Evolutionary conservation across 2,888 invertebrate genomes (phyloP).

Genomic region (Ophion slaviceki): DNA sequence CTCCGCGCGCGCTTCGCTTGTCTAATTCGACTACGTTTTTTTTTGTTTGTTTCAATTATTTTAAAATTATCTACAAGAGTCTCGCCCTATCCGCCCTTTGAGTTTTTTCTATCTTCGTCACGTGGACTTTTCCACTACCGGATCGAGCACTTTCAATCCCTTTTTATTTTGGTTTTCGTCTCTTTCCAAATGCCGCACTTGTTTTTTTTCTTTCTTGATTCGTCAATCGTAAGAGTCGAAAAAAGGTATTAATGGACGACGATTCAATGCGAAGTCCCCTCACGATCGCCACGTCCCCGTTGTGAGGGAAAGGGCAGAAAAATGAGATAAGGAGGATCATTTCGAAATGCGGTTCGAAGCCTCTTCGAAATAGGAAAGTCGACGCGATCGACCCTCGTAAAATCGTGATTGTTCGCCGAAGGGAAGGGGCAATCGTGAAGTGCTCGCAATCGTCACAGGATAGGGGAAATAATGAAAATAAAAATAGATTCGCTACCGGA

Average conservation of each 20-base stretch:
- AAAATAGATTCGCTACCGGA: not conserved
- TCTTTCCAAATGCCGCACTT: constrained; percentile 15
- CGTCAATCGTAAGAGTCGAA: constrained; percentile 25
- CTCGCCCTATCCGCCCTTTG: constrained; percentile 27
- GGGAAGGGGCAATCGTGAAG: constrained; percentile 22
- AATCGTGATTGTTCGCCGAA: constrained; percentile 47
- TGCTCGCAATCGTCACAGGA: constrained; percentile 1
- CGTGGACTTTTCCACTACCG: constrained; percentile 34
- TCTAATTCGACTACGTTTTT: constrained; percentile 37
- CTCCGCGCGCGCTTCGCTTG: constrained; percentile 7
- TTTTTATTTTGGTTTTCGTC: constrained; percentile 4
- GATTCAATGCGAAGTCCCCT: constrained; percentile 9
- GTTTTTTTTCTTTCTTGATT: constrained; percentile 17
- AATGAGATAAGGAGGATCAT: constrained; percentile 21
- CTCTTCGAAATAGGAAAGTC: constrained; percentile 11
- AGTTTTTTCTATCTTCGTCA: constrained; percentile 15
- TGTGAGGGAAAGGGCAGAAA: constrained; percentile 13
- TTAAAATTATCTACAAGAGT: constrained; percentile 58
- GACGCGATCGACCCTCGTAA: constrained; percentile 15
- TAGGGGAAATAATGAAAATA: not conserved
- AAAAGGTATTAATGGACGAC: not conserved
- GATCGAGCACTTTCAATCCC: constrained; percentile 58
- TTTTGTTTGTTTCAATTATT: constrained; percentile 31
- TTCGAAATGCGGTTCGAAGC: constrained; percentile 18
- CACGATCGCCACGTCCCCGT: constrained; percentile 39